These are phyloP conservation scores for Amphibalanus amphitrite DNA, from an alignment of 1,140 invertebrate species.

Conservation along the genomic window DNA sequence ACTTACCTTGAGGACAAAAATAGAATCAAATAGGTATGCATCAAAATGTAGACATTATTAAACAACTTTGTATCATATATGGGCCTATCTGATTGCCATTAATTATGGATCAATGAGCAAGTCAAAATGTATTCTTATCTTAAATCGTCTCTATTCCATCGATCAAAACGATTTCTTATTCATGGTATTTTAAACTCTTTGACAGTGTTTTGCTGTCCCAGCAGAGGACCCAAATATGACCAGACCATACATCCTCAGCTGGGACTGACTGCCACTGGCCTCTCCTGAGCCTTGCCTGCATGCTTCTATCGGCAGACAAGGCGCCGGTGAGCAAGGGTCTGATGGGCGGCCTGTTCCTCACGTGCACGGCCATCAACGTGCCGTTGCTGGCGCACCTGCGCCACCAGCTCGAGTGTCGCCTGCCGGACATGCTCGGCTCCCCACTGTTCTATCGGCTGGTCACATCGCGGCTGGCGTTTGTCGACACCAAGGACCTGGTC, in stretches of 20 bases:
- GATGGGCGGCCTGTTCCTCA: constrained; percentile 29
- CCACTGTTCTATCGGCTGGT: constrained; percentile 32
- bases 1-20: background rate
- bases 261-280: no score
- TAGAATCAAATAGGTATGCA: no score
- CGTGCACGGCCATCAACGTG: constrained; percentile 31
- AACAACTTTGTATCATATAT: no score
- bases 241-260: background rate
- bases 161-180: no score
- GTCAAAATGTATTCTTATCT: no score
- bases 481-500: constrained; percentile 35
- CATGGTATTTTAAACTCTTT: no score
- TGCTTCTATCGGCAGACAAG: constrained; percentile 27
- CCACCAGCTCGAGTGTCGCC: constrained; percentile 26
- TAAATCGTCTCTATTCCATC: no score
- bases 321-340: constrained; percentile 32
- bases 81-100: no score
- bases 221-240: background rate
- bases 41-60: no score
- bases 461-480: constrained; percentile 30
- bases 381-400: constrained; percentile 28
- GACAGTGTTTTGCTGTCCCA: no score
- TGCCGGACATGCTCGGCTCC: constrained; percentile 21
- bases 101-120: no score
- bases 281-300: no score